Evolutionary conservation across 2,888 invertebrate genomes (phyloP).

Genomic region (Platynereis dumerilii): DNA sequence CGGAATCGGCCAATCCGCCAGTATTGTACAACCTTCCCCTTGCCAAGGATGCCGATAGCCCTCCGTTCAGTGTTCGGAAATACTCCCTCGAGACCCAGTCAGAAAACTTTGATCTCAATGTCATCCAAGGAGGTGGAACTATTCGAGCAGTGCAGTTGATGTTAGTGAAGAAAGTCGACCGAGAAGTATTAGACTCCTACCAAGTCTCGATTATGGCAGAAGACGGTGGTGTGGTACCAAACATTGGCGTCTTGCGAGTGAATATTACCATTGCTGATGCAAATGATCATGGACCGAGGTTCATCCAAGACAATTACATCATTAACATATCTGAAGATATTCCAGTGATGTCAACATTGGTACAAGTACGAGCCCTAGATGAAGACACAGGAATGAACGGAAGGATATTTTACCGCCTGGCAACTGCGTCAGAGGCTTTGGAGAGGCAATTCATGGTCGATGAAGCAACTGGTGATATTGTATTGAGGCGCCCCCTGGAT

Average conservation of each 20-base stretch:
- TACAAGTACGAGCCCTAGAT: constrained; percentile 22
- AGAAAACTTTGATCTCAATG: constrained; percentile 17
- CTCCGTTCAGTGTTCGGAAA: constrained; percentile 79
- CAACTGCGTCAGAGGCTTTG: not conserved
- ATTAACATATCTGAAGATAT: constrained; percentile 84
- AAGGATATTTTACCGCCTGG: constrained; percentile 17
- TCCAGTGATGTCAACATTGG: constrained; percentile 70
- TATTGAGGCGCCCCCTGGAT: constrained; percentile 13
- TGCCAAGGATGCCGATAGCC: constrained; percentile 82
- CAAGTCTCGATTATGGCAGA: constrained; percentile 19
- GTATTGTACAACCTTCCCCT: constrained; percentile 35
- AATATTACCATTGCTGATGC: constrained; percentile 53
- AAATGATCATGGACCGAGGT: constrained; percentile 85
- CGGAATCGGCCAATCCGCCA: constrained; percentile 36
- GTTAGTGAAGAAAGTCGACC: constrained; percentile 72
- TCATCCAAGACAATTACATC: constrained; percentile 86
- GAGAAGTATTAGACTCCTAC: constrained; percentile 83
- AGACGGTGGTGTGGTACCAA: constrained; percentile 23
- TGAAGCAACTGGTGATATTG: constrained; percentile 18
- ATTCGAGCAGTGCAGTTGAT: constrained; percentile 18
- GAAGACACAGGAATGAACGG: constrained; percentile 25
- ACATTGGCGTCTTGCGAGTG: constrained; percentile 52
- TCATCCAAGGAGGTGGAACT: constrained; percentile 6
- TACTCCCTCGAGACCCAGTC: constrained; percentile 33
- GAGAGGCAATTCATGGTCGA: constrained; percentile 18